Evolutionary conservation across 2,888 invertebrate species (phyloP).

Genomic region (Pandemis heparana): DNA sequence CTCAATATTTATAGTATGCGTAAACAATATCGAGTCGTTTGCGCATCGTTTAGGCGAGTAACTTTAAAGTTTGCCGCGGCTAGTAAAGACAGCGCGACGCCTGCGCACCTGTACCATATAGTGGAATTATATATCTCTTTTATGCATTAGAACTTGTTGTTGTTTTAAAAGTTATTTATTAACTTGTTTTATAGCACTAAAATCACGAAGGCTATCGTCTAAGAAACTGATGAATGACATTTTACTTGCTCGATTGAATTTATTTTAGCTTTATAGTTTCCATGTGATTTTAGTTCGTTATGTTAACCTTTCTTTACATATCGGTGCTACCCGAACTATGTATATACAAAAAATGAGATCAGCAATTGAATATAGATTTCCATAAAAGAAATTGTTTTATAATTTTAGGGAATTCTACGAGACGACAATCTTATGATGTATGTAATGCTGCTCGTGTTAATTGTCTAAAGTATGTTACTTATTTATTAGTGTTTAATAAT

Average conservation of each 20-base stretch:
- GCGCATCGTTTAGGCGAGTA: background rate
- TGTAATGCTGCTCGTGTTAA: constrained; percentile 34
- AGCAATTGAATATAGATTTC: constrained; percentile 29
- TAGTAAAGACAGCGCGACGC: background rate
- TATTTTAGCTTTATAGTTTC: constrained; percentile 57
- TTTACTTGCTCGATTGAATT: constrained; percentile 57
- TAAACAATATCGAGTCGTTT: background rate
- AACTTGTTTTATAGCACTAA: constrained; percentile 55
- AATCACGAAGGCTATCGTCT: constrained; percentile 61
- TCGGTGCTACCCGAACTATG: constrained; percentile 39
- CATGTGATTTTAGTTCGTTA: constrained; percentile 45
- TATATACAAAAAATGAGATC: constrained; percentile 27
- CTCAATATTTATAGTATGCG: constrained; percentile 10
- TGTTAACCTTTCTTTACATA: constrained; percentile 49
- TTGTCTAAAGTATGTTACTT: constrained; percentile 32
- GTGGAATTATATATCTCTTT: constrained; percentile 49
- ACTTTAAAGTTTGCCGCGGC: background rate
- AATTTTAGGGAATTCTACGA: constrained; percentile 39
- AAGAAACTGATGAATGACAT: constrained; percentile 53
- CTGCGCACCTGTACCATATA: constrained; percentile 19
- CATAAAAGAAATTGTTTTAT: constrained; percentile 38
- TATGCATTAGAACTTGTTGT: constrained; percentile 67
- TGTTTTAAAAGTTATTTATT: constrained; percentile 67
- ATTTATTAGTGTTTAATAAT: constrained; percentile 40
- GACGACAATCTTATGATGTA: constrained; percentile 37